Base-by-base conservation (phyloP, 2,113 vertebrate genomes). In the Suncus etruscus region DNA sequence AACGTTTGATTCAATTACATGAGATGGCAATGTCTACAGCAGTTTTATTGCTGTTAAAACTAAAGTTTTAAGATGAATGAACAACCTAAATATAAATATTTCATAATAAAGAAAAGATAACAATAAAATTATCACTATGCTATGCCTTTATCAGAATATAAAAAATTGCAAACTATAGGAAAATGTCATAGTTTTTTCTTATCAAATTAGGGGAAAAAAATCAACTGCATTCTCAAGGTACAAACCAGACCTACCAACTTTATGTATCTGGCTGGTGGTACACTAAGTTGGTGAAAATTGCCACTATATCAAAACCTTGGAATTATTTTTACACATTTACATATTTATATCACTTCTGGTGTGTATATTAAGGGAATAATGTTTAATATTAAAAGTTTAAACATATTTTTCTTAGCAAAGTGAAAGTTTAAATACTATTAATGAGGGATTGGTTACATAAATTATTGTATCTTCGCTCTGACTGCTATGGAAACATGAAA, bases 321-420 rank as follows among this genome's bases (percentile, higher is more conserved):
- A 24, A 83, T 24, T 48, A 69, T 45, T 48, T 93, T 89, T 75
- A 61, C 58, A 61, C 8, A 22, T 88, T 87, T 88, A 85, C 15
- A 45, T 65, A 24, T n/a, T 87, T 54, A 87, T 69, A 82, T 73
- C 79, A 65, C 50, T 94, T 68, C 31, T 86, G 20, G 61, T 12
- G 79, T 74, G n/a, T 39, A 39, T 39, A 39, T 39, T 39, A 39
- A 39, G 39, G 39, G 5, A 39, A 39, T 39, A 39, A 39, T 39
- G 87, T 89, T 76, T 87, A 77, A 79, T 80, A 79, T 90, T 83
- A 86, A 92, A 54, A 3, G 65, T 87, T 82, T 81, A 54, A 86
- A 68, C 11, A 83, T 16, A 25, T 39, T 32, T 0, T 72, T 94
- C 39, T 80, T 78, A 85, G n/a, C 32, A 22, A 68, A 85, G 22